Conservation (phyloP, 2,113 vertebrate species). For the Panthera leo region DNA sequence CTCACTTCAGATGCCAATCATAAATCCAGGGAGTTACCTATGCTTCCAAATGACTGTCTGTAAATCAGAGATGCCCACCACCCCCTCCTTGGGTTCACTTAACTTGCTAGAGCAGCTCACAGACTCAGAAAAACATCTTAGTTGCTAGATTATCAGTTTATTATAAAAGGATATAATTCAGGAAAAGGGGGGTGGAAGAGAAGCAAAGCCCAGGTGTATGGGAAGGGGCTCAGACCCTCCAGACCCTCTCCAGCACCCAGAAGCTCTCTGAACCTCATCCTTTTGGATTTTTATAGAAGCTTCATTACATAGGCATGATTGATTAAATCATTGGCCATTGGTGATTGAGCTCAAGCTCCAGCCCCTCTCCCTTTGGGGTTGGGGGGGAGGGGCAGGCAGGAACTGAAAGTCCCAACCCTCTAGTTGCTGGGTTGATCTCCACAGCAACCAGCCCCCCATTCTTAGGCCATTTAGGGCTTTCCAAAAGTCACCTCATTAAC, state of each 20-base stretch:
- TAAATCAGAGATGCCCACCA: neutral
- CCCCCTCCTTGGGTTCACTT: neutral
- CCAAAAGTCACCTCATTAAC: neutral
- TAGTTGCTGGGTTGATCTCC: neutral
- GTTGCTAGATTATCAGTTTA: neutral
- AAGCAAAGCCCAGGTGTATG: neutral
- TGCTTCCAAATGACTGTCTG: neutral
- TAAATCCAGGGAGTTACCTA: neutral
- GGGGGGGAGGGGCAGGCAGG: fast-evolving
- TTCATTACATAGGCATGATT: neutral
- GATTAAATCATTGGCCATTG: neutral
- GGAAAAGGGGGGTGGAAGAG: neutral
- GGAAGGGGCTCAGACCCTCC: neutral
- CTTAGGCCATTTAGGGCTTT: neutral
- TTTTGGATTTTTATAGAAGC: neutral
- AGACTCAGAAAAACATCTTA: neutral
- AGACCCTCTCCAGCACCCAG: neutral
- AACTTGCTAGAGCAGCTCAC: neutral
- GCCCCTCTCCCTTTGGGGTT: too few relatives aligned
- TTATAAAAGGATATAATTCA: neutral
- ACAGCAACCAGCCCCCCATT: neutral
- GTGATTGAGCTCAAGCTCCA: neutral
- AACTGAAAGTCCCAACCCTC: neutral
- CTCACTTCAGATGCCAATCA: neutral
- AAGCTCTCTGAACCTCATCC: neutral